Percentiles rank a stretch among this genome's conserved stretches.
phyloP scores from a whole-genome alignment of 2,888 invertebrate genomes.

The Morpho achilles region DNA sequence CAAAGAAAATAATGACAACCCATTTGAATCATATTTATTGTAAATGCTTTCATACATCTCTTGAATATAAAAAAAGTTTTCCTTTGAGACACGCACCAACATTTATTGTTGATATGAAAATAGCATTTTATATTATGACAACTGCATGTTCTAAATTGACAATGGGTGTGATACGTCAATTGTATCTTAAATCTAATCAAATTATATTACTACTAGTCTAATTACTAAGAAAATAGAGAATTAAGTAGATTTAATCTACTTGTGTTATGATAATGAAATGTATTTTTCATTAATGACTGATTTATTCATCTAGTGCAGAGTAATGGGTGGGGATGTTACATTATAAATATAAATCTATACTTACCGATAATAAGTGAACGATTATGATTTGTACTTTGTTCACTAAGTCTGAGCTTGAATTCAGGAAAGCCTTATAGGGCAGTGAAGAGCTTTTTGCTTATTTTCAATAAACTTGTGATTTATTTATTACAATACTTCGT shows the following conservation, averaged over 20 bases:
- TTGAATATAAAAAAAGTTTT: constrained; percentile 34
- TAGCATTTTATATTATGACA: constrained; percentile 36
- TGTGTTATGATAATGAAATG: constrained; percentile 15
- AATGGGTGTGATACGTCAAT: constrained; percentile 41
- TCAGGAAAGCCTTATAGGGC: constrained; percentile 14
- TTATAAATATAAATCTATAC: constrained; percentile 43
- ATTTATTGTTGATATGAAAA: constrained; percentile 36
- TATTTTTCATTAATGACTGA: constrained; percentile 40
- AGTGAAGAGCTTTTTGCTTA: constrained; percentile 13
- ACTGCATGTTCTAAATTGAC: constrained; percentile 38
- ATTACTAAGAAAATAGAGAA: constrained; percentile 47
- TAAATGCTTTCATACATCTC: constrained; percentile 39
- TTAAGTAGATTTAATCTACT: constrained; percentile 71
- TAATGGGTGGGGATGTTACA: constrained; percentile 48
- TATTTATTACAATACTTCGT: constrained; percentile 2
- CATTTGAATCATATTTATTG: constrained; percentile 28
- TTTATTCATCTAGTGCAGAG: constrained; percentile 43
- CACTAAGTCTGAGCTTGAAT: constrained; percentile 36
- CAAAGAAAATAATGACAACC: constrained; percentile 33
- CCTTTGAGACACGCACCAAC: constrained; percentile 67
- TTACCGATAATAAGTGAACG: constrained; percentile 53
- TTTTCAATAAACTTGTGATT: constrained; percentile 12
- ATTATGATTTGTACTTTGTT: constrained; percentile 57
- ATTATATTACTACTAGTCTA: constrained; percentile 50
- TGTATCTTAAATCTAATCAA: constrained; percentile 51